Percentiles rank a stretch among this genome's conserved stretches.
Conservation (phyloP, 2,113 vertebrate species). For the Chloropsis hardwickii region DNA sequence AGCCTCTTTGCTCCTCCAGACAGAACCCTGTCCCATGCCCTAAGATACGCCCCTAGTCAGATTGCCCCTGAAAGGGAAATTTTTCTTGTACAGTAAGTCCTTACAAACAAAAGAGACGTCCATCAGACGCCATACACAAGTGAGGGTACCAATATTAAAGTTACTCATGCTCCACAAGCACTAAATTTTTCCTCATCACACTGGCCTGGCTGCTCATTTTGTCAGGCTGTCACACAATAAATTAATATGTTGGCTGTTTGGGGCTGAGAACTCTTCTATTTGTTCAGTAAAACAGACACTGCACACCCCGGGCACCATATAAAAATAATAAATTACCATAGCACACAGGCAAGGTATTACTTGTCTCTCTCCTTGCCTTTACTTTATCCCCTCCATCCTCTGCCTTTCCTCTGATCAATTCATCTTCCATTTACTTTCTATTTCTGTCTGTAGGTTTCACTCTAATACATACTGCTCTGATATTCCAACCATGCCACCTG, state of each 20-base stretch:
- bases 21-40: background rate
- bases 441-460: conserved; percentile 31
- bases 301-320: background rate
- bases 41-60: background rate
- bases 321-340: conserved; percentile 19
- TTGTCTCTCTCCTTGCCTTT: background rate
- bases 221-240: conserved; percentile 1
- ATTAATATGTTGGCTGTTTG: conserved; percentile 26
- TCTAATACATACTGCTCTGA: background rate
- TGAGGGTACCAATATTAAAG: background rate
- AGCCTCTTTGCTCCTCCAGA: background rate
- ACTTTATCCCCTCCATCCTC: conserved; percentile 2
- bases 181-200: background rate
- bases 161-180: background rate
- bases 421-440: conserved; percentile 48
- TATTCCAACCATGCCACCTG: conserved; percentile 4
- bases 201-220: background rate
- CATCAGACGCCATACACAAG: background rate
- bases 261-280: conserved; percentile 2
- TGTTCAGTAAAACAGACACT: conserved; percentile 20
- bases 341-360: background rate
- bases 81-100: background rate
- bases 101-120: background rate
- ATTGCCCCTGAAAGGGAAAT: background rate
- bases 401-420: conserved; percentile 27